Evolutionary conservation across 2,888 invertebrate genomes (phyloP).

Genomic region (Digitonthophagus gazella): DNA sequence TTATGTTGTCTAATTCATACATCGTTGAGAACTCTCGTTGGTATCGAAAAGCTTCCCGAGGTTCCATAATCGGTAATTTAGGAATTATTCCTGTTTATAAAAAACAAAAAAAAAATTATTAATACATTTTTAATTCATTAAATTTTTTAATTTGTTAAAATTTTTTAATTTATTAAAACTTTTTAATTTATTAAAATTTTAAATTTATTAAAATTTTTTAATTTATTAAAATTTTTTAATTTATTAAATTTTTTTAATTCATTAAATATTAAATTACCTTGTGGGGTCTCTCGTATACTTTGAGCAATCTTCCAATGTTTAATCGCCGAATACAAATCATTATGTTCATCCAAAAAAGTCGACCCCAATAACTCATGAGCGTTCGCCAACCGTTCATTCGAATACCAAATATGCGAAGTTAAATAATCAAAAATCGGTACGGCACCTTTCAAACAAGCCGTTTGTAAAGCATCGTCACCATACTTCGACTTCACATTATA

Average conservation of each 20-base stretch:
- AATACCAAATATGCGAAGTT: constrained; percentile 61
- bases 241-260: background rate
- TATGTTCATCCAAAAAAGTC: constrained; percentile 84
- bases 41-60: constrained; percentile 63
- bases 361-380: constrained; percentile 86
- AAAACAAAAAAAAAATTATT: constrained; percentile 15
- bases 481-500: constrained; percentile 73
- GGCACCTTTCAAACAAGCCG: constrained; percentile 79
- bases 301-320: constrained; percentile 80
- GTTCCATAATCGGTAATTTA: constrained; percentile 58
- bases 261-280: constrained; percentile 33
- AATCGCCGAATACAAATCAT: constrained; percentile 69
- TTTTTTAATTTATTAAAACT: background rate
- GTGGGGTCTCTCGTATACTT: constrained; percentile 55
- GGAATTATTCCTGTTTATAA: constrained; percentile 39
- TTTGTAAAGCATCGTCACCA: constrained; percentile 86
- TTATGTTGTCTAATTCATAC: constrained; percentile 70
- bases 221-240: background rate
- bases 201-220: background rate
- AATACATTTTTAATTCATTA: too few species aligned
- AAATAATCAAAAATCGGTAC: constrained; percentile 71
- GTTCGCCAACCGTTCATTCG: constrained; percentile 71
- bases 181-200: too few species aligned
- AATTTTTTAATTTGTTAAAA: background rate
- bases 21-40: constrained; percentile 71